These are phyloP conservation scores for Atherinosoma microstoma DNA, from an alignment of 2,797 vertebrate species.

Conservation along the genomic window DNA sequence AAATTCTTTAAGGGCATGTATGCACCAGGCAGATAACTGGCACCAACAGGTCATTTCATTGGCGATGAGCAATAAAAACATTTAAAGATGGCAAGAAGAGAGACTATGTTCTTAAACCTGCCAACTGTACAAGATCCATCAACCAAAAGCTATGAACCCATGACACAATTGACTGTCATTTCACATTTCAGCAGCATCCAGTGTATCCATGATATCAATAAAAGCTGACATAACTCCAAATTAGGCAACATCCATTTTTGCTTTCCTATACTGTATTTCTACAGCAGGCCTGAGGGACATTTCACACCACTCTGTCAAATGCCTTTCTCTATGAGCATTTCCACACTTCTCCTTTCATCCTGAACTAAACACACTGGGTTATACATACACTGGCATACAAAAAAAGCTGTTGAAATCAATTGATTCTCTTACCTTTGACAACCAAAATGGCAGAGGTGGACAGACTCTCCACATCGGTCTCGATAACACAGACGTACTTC, in stretches of 20 bases:
- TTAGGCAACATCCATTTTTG: conserved; percentile 16
- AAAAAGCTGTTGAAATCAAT: conserved; percentile 27
- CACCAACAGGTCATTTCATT: not conserved
- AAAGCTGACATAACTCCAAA: conserved; percentile 28
- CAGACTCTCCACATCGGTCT: conserved; percentile 92
- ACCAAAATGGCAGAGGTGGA: conserved; percentile 92
- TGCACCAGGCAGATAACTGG: not conserved
- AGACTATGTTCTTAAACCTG: not conserved
- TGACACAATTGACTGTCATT: conserved; percentile 15
- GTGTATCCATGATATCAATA: conserved; percentile 38
- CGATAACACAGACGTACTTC: conserved; percentile 91
- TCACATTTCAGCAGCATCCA: conserved; percentile 16
- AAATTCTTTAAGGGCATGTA: not conserved
- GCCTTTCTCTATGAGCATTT: conserved; percentile 12
- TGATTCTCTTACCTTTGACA: conserved; percentile 89
- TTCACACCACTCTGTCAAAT: conserved; percentile 27
- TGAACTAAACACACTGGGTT: not conserved
- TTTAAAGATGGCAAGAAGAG: not conserved
- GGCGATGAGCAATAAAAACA: not conserved
- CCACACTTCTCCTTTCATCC: conserved; percentile 10
- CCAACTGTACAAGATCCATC: conserved; percentile 35
- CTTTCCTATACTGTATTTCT: conserved; percentile 19
- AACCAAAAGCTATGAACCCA: conserved; percentile 26
- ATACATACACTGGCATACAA: not conserved
- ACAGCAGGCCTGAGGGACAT: conserved; percentile 20